Percentiles rank a stretch among this genome's conserved stretches.
Evolutionary conservation across 2,888 invertebrate genomes (phyloP).

Genomic region (Cryptophagus acutangulus): DNA sequence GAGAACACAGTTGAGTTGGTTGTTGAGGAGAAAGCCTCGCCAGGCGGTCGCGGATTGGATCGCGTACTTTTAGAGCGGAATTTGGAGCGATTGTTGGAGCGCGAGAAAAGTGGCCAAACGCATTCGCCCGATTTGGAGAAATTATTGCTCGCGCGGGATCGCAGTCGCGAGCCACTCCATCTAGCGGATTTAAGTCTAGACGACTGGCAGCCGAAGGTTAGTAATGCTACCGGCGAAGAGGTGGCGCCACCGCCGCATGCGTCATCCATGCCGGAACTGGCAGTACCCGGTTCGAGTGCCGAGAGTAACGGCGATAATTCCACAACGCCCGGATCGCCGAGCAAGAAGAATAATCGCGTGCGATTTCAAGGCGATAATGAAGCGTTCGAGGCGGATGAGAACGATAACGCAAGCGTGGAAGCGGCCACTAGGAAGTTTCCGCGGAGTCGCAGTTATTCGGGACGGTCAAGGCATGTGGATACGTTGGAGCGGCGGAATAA

Average conservation of each 20-base stretch:
- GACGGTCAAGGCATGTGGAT: constrained; percentile 45
- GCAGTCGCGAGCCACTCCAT: constrained; percentile 57
- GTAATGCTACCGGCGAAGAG: constrained; percentile 10
- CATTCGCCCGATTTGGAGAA: constrained; percentile 48
- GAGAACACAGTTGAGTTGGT: constrained; percentile 32
- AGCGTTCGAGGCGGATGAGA: constrained; percentile 47
- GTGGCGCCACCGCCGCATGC: constrained; percentile 47
- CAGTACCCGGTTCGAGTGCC: constrained; percentile 41
- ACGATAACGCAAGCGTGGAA: constrained; percentile 40
- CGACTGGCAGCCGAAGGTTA: constrained; percentile 50
- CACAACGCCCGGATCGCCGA: constrained; percentile 45
- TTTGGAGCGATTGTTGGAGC: constrained; percentile 57
- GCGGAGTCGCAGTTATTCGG: constrained; percentile 53
- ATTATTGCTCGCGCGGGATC: constrained; percentile 53
- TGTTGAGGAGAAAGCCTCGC: constrained; percentile 19
- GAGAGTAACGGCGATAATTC: constrained; percentile 32
- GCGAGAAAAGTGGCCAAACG: constrained; percentile 41
- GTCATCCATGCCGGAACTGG: constrained; percentile 61
- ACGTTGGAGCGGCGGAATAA: constrained; percentile 36
- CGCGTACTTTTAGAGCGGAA: constrained; percentile 65
- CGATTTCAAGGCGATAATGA: constrained; percentile 53
- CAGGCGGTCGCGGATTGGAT: constrained; percentile 55
- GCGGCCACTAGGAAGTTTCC: constrained; percentile 45
- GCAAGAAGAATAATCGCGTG: constrained; percentile 47
- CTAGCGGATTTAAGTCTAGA: constrained; percentile 56